Evolutionary conservation across 1,140 invertebrate species (phyloP), one percentile per base, ranked within the genome.

Genomic region (Sycophila sp.): DNA sequence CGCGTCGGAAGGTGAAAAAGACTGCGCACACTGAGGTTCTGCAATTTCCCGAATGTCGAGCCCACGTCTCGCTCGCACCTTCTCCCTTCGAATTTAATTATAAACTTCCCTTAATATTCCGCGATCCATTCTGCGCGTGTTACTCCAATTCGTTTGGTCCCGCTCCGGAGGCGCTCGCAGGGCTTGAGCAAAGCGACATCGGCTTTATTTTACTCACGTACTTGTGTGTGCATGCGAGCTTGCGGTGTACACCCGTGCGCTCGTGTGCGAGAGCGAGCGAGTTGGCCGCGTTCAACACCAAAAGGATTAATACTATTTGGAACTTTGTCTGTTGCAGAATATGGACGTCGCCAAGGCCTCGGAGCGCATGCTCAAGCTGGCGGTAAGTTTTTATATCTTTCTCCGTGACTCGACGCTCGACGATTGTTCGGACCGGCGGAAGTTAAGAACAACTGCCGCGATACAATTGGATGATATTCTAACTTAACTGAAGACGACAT

Each of bases 281-380:
- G 38, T 40, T 13, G 11, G n/a, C 22, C 19, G 26, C 49, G 13
- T 55, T 30, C 26, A 8, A 8, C 47, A 34, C 56, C 49, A 40
- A 40, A 53, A 34, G 66, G 56, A 70, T 70, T 63, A 70, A 56
- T 56, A 51, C 51, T 63, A 70, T 45, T 26, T 4, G 28, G 17
- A 56, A 63, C 47, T 53, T 55, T 83, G 84, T 83, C 45, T 81
- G 77, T 88, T 89, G 45, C 85, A 94, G 81, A 93, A 98, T 77
- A 96, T 98, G 94, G 94, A 98, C 82, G 87, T 93, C 63, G 89
- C 92, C 11, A 91, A 92, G 80, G 93, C 93, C 55, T 91, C 92
- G 8, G 94, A 96, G 82, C 87, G 94, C 81, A 85, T 96, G 40
- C 83, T 96, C 15, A 96, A 96, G 86, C 87, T 96, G 58, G 92